Evolutionary conservation across 2,797 vertebrate genomes (phyloP), one percentile per base, ranked within the genome.

Genomic region (Bradypus variegatus): DNA sequence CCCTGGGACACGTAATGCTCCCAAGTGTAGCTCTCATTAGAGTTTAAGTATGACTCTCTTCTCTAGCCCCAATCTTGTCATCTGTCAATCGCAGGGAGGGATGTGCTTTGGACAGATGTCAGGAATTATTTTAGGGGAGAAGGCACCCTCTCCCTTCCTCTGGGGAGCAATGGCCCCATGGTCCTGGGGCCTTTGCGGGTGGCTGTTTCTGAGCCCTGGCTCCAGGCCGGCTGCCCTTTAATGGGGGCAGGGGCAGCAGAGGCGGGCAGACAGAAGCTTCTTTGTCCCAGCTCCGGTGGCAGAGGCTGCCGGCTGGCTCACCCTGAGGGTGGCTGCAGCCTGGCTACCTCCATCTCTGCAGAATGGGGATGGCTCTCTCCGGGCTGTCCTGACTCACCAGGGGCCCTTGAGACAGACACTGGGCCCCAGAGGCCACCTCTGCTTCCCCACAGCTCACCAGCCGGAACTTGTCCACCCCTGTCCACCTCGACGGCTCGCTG

Each of bases 211-310:
- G 25, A 58, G 41, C 9, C 31, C 12, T 9, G 27, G 14, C 36
- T 78, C 67, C 41, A 36, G 78, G 86, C 76, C 53, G 45, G 86
- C 70, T 48, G 91, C 81, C 73, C 75, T 77, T 55, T 76, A 72
- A 29, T 0, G 58, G 92, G 90, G 90, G 80, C 29, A 80, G 90
- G 55, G 90, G 73, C 50, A 65, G 83, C 84, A 36, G 81, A 55
- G 50, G 25, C 45, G 2, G 81, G 85, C 87, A 72, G 64, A 95
- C 93, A 96, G 94, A 84, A 80, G 88, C 75, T 33, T 65, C 96
- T 94, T 96, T 96, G 96, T 96, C 93, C 73, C 50, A 6, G 84
- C n/a, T n/a, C 53, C 67, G 23, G 81, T 64, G 78, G 90, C 13
- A 0, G 88, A 0, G 31, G 85, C 85, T 73, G 77, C 75, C 5